A percentile compares a stretch with the other conserved stretches of the same genome.
Conservation (phyloP, 2,888 invertebrate species). For the Congeria kusceri region DNA sequence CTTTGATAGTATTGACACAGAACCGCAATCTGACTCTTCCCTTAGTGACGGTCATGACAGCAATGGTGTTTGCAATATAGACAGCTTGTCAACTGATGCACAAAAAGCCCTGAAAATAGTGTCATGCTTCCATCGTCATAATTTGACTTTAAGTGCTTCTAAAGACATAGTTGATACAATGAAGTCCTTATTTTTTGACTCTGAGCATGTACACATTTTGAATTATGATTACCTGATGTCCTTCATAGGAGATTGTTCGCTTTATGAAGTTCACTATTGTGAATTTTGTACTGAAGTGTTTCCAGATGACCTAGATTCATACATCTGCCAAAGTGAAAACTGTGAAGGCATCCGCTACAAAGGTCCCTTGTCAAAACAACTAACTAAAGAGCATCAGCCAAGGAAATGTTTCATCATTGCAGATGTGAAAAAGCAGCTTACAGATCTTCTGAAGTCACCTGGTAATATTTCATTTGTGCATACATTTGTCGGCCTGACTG, state of each 20-base stretch:
- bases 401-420: constrained; percentile 14
- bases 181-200: constrained; percentile 33
- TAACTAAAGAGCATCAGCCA: neutral
- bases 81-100: constrained; percentile 27
- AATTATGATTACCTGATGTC: constrained; percentile 40
- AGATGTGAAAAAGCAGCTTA: constrained; percentile 21
- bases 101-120: constrained; percentile 37
- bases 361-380: constrained; percentile 14
- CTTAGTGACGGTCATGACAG: too few relatives aligned
- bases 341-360: constrained; percentile 36
- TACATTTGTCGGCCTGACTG: too few relatives aligned
- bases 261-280: constrained; percentile 46
- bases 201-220: constrained; percentile 21
- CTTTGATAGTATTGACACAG: too few relatives aligned
- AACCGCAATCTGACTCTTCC: too few relatives aligned
- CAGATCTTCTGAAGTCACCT: constrained; percentile 14
- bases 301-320: constrained; percentile 34
- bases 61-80: too few relatives aligned
- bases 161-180: constrained; percentile 40
- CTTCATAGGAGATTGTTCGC: constrained; percentile 10
- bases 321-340: constrained; percentile 22
- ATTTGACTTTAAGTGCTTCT: constrained; percentile 30
- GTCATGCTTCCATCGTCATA: constrained; percentile 43
- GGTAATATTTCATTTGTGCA: too few relatives aligned
- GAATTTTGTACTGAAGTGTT: constrained; percentile 36